Percentiles rank a stretch among this genome's conserved stretches.
These are phyloP conservation scores for Xenotilapia flavipinnis DNA, from an alignment of 2,113 vertebrate species.

Conservation along the genomic window DNA sequence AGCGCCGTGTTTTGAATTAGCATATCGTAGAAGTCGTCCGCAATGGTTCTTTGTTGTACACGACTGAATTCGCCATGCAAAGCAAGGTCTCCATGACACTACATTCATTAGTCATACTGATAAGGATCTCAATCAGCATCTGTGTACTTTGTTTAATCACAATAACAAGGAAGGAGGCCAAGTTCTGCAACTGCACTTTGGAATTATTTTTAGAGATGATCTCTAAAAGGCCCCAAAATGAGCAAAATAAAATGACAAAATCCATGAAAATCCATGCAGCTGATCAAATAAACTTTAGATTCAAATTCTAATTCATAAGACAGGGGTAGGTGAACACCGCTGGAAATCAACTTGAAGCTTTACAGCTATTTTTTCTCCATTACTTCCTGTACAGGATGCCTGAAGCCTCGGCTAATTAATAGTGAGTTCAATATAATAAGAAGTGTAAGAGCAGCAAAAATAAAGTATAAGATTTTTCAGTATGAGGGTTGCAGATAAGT, in stretches of 20 bases:
- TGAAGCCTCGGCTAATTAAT: background rate
- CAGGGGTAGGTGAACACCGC: background rate
- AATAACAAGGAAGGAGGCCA: background rate
- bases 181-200: background rate
- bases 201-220: background rate
- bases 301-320: background rate
- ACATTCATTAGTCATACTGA: background rate
- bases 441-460: background rate
- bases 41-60: background rate
- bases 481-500: background rate
- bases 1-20: accelerated
- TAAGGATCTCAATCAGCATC: background rate
- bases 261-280: background rate
- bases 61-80: background rate
- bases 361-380: background rate
- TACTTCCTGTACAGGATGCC: background rate
- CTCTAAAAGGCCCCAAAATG: background rate
- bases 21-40: accelerated
- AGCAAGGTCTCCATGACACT: background rate
- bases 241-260: background rate
- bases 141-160: background rate
- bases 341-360: background rate
- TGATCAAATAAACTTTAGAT: background rate
- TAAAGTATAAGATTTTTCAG: background rate
- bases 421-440: background rate